A percentile compares a stretch with the other conserved stretches of the same genome.
These are phyloP conservation scores for Drosophila albomicans DNA, from an alignment of 1,140 invertebrate species.

Conservation along the genomic window DNA sequence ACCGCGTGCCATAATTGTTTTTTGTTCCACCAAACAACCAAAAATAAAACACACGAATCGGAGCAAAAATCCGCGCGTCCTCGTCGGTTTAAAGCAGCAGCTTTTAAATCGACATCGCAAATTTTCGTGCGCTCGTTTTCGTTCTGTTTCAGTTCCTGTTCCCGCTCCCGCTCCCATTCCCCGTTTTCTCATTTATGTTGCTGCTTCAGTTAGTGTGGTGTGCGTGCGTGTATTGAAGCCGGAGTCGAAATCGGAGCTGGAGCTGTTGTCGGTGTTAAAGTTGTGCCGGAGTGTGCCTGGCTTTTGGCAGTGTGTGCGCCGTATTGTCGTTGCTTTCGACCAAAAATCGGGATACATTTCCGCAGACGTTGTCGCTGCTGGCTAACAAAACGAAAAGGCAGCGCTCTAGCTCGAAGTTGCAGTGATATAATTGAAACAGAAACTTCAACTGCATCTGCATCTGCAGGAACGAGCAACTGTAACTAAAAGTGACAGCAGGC, in stretches of 20 bases:
- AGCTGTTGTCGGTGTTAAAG: conserved; percentile 11
- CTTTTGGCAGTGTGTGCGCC: conserved; percentile 5
- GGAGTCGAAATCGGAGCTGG: neutral
- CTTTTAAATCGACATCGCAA: conserved; percentile 50
- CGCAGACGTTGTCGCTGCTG: conserved; percentile 38
- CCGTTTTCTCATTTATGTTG: conserved; percentile 2
- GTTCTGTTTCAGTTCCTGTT: conserved; percentile 48
- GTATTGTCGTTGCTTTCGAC: conserved; percentile 60
- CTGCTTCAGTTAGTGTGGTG: conserved; percentile 27
- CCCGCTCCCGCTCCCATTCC: conserved; percentile 33
- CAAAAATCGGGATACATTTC: conserved; percentile 79
- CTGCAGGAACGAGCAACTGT: conserved; percentile 3
- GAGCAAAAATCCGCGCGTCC: conserved; percentile 21
- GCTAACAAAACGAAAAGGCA: too few species aligned
- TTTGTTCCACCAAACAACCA: neutral
- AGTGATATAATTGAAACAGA: conserved; percentile 29
- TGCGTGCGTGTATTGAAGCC: conserved; percentile 30
- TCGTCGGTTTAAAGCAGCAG: conserved; percentile 59
- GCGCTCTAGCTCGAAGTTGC: neutral
- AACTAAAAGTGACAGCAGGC: conserved; percentile 36
- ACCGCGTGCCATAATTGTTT: neutral
- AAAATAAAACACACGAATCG: neutral
- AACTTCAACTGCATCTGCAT: conserved; percentile 30
- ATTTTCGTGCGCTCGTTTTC: conserved; percentile 67
- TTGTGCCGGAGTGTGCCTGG: conserved; percentile 31